Evolutionary conservation across 2,113 vertebrate species (phyloP).

Genomic region (Petromus typicus): DNA sequence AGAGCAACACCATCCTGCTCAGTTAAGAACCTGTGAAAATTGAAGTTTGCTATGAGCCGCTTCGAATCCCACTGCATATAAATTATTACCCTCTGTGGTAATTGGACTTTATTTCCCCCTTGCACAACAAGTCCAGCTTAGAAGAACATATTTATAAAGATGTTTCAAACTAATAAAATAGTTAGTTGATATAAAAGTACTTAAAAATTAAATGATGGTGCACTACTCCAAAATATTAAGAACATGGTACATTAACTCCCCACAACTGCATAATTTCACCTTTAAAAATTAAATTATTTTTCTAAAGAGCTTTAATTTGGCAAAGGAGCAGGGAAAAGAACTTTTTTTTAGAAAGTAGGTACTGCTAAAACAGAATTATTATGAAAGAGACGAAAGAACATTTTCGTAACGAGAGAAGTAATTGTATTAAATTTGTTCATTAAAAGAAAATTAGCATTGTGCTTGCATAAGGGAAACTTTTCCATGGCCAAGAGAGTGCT

Average conservation of each 20-base stretch:
- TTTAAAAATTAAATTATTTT: not conserved
- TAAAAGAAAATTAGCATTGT: not conserved
- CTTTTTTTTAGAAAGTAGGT: not conserved
- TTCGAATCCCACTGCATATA: no score
- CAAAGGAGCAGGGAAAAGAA: not conserved
- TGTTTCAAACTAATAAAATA: not conserved
- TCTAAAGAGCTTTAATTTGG: not conserved
- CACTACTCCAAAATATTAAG: not conserved
- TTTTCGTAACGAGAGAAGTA: not conserved
- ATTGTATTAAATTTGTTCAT: conserved; percentile 37
- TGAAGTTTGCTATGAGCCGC: not conserved
- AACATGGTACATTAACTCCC: not conserved
- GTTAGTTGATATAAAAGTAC: not conserved
- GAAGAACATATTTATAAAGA: not conserved
- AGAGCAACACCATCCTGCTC: not conserved
- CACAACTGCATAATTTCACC: not conserved
- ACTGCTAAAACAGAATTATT: not conserved
- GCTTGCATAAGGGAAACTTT: not conserved
- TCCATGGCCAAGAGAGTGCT: not conserved
- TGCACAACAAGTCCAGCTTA: not conserved
- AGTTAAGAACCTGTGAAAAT: not conserved
- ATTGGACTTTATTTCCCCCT: fast-evolving
- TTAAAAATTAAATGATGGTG: not conserved
- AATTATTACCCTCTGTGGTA: not conserved
- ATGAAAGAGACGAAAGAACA: not conserved